Conservation (phyloP, 2,888 invertebrate species). For the Euclidia mi region DNA sequence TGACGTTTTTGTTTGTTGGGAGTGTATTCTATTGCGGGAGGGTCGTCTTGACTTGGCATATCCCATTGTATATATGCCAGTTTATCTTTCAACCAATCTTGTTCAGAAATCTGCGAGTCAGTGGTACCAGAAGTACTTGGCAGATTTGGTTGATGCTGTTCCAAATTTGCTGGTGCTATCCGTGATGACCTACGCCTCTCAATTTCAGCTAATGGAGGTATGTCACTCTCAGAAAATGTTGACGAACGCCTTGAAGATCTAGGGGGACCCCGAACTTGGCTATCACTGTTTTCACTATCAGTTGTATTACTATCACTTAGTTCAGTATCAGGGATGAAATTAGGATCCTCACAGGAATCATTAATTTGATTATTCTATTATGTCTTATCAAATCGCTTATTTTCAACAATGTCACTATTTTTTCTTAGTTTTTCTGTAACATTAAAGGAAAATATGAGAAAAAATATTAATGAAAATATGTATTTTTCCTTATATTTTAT, state of each 20-base stretch:
- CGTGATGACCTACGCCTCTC: constrained; percentile 24
- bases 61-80: constrained; percentile 5
- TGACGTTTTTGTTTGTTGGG: too few species aligned
- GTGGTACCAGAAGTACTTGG: constrained; percentile 17
- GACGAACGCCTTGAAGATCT: constrained; percentile 9
- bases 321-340: background rate
- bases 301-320: background rate
- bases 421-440: background rate
- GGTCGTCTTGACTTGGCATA: too few species aligned
- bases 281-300: background rate
- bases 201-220: constrained; percentile 31
- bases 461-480: background rate
- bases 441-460: constrained; percentile 6
- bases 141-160: constrained; percentile 25
- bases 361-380: background rate
- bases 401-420: too few species aligned
- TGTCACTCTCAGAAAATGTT: constrained; percentile 24
- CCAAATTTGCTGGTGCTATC: constrained; percentile 14
- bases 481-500: constrained; percentile 7
- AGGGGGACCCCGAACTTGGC: background rate
- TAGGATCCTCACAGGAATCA: background rate
- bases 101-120: constrained; percentile 19
- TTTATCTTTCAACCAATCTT: constrained; percentile 10
- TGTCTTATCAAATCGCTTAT: constrained; percentile 1
- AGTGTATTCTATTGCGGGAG: too few species aligned